phyloP scores from a whole-genome alignment of 2,113 vertebrate species.

The Cavia porcellus region DNA sequence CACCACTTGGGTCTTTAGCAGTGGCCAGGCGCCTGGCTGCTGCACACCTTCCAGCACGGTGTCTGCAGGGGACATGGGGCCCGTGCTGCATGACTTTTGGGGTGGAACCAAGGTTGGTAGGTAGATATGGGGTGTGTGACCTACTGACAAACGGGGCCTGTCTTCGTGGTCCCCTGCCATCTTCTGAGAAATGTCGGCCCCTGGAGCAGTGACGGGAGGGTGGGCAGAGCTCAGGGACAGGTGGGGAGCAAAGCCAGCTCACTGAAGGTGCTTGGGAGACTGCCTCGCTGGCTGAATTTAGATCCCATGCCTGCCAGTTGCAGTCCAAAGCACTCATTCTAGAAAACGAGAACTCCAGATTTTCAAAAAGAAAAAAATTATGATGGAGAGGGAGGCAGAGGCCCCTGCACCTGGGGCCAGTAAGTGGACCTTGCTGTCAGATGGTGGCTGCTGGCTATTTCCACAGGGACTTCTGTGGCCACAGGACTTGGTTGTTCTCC shows the following conservation, averaged over 20 bases:
- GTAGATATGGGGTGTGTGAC: neutral
- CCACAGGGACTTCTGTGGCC: neutral
- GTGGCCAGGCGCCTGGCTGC: neutral
- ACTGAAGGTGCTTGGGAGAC: neutral
- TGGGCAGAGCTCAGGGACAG: neutral
- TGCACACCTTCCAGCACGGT: neutral
- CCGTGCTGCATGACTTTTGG: neutral
- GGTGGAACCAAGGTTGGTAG: neutral
- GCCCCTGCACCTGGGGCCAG: neutral
- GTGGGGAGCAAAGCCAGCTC: neutral
- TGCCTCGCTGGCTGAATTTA: neutral
- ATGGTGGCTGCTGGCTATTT: neutral
- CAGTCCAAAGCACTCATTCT: neutral
- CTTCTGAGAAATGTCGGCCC: neutral
- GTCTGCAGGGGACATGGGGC: neutral
- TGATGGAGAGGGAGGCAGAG: neutral
- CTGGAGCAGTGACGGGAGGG: neutral
- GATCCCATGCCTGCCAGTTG: neutral
- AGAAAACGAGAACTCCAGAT: neutral
- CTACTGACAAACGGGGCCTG: neutral
- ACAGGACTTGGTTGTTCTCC: neutral
- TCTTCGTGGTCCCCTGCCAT: neutral
- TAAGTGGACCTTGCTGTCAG: fast-evolving
- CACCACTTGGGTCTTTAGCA: too few relatives aligned
- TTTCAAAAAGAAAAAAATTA: neutral